Conservation (phyloP, 1,140 invertebrate genomes). For the Lordiphosa mommai region DNA sequence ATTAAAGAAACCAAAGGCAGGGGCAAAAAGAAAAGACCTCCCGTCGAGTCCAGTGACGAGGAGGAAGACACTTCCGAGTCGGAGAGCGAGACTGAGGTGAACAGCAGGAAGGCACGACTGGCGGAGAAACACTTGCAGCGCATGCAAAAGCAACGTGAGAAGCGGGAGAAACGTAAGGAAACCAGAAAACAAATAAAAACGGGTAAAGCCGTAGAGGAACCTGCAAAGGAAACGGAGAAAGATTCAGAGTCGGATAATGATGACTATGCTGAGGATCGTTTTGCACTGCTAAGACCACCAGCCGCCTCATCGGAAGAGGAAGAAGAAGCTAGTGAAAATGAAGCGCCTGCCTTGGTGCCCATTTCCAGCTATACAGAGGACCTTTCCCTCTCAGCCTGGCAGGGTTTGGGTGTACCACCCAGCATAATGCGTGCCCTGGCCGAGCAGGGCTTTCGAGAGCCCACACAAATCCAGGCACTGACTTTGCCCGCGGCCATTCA, state of each 20-base stretch:
- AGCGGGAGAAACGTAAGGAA: constrained; percentile 59
- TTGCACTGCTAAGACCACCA: constrained; percentile 55
- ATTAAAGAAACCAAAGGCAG: constrained; percentile 3
- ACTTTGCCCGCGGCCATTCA: constrained; percentile 92
- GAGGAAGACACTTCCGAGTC: constrained; percentile 37
- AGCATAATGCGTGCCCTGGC: constrained; percentile 87
- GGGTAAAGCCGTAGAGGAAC: background rate
- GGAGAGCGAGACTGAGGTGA: constrained; percentile 20
- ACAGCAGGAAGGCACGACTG: constrained; percentile 37
- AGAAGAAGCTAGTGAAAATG: constrained; percentile 15
- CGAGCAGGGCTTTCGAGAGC: constrained; percentile 88
- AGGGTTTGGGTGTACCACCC: constrained; percentile 84
- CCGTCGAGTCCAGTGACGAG: constrained; percentile 20
- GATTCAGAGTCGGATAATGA: constrained; percentile 21
- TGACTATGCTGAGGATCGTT: constrained; percentile 46
- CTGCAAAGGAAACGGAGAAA: constrained; percentile 8
- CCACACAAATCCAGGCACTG: constrained; percentile 91
- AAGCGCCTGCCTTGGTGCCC: constrained; percentile 31
- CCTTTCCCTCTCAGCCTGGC: constrained; percentile 83
- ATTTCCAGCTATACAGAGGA: constrained; percentile 17
- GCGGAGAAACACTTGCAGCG: constrained; percentile 46
- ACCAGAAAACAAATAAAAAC: constrained; percentile 34
- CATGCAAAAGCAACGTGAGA: constrained; percentile 51
- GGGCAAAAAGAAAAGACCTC: constrained; percentile 15
- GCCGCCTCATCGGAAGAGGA: constrained; percentile 15